A percentile compares a stretch with the other conserved stretches of the same genome.
Conservation (phyloP, 2,888 invertebrate species). For the Nezara viridula region DNA sequence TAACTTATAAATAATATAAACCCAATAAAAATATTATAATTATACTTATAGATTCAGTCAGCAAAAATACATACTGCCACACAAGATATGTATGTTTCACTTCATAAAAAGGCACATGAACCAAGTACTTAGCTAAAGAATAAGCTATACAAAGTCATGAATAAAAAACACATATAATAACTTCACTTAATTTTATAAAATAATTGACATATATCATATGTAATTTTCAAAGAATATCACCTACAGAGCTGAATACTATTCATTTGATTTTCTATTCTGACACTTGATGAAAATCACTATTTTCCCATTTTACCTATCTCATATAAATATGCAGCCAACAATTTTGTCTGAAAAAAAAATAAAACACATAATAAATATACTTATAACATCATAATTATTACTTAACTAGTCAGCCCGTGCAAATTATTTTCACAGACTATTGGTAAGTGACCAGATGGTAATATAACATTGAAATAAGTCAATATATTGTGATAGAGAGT, state of each 20-base stretch:
- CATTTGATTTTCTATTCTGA: neutral
- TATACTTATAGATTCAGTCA: neutral
- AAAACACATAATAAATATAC: neutral
- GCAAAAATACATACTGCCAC: neutral
- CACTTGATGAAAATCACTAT: neutral
- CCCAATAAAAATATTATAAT: neutral
- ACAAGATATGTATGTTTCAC: neutral
- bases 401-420: too few species aligned
- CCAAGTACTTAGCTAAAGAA: neutral
- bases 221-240: neutral
- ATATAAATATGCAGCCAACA: conserved; percentile 89
- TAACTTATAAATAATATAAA: neutral
- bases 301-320: conserved; percentile 71
- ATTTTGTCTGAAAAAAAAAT: conserved; percentile 81
- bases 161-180: neutral
- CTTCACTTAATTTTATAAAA: neutral
- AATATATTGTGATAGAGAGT: too few species aligned
- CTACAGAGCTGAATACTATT: neutral
- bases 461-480: too few species aligned
- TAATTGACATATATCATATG: neutral
- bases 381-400: too few species aligned
- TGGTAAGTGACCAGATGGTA: too few species aligned
- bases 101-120: conserved; percentile 9
- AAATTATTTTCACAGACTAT: too few species aligned
- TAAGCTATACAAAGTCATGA: neutral